Evolutionary conservation across 2,888 invertebrate species (phyloP), one percentile per base, ranked within the genome.

Genomic region (Drosophila fulvimacula): DNA sequence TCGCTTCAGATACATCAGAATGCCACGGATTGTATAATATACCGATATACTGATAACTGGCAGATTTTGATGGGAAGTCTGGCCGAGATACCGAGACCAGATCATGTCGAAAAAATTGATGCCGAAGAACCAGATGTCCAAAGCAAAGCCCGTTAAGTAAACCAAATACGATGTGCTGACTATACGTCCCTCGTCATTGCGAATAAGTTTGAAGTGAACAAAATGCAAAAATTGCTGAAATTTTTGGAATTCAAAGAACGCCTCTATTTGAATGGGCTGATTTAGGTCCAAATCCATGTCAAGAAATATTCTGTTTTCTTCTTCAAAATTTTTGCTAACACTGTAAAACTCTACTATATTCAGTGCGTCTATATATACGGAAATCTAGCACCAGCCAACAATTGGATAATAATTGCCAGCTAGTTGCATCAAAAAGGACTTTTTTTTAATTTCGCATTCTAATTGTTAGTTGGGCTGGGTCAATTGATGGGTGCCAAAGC

Each of bases 261-360:
- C 66, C 27, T 87, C 84, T 21, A 87, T 70, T 17, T 27, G 21
- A 15, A 72, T n/a, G 0, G 56, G 67, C 24, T 75, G 24, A n/a
- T 42, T n/a, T 0, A 17, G 9, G 10, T 3, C 15, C n/a, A n/a
- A n/a, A 0, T 59, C 59, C 70, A 57, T 68, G 10, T 19, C 17
- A 2, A 36, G 4, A 15, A n/a, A 44, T 41, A 7, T 30, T n/a
- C n/a, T n/a, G n/a, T n/a, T n/a, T n/a, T n/a, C 3, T 21, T 19
- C 21, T 13, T 5, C 2, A 6, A 24, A 19, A 5, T 11, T 1
- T 10, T 24, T 39, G 11, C 46, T 19, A 15, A 6, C 9, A 73
- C 72, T 73, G 51, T 27, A 5, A 5, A 5, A 15, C 10, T 7
- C 0, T 5, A 3, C 17, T 30, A 30, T 19, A 2, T 17, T 2